These are phyloP conservation scores for Heliconius ethilla DNA, from an alignment of 2,888 invertebrate genomes.

Conservation along the genomic window DNA sequence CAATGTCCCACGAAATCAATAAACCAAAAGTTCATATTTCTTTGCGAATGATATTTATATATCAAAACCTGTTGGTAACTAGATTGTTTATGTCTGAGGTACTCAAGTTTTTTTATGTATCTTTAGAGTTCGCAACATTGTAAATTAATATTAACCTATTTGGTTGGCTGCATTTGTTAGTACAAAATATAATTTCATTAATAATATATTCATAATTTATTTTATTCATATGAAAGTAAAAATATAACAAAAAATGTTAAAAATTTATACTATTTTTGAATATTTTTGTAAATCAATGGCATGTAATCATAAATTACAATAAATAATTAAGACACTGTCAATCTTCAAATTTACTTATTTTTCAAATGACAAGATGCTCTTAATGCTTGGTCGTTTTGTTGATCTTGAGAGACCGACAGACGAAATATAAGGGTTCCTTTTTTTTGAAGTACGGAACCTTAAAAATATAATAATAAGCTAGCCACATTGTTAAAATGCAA, in stretches of 20 bases:
- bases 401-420: too few species aligned
- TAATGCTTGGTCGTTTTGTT: too few species aligned
- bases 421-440: too few species aligned
- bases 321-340: background rate
- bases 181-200: background rate
- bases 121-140: background rate
- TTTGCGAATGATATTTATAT: slow-evolving; percentile 27
- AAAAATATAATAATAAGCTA: background rate
- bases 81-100: background rate
- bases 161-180: background rate
- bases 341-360: background rate
- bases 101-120: background rate
- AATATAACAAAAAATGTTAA: too few species aligned
- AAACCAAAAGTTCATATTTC: slow-evolving; percentile 56
- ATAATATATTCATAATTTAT: background rate
- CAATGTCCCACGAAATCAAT: slow-evolving; percentile 81
- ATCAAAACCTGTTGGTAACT: slow-evolving; percentile 11
- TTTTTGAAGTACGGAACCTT: too few species aligned
- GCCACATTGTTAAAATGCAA: background rate
- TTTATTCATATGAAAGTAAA: background rate
- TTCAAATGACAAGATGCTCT: background rate
- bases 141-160: background rate
- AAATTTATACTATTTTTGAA: too few species aligned
- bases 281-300: background rate
- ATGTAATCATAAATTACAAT: background rate